These are phyloP conservation scores for Dioctria linearis DNA, from an alignment of 2,888 invertebrate genomes.

Conservation along the genomic window DNA sequence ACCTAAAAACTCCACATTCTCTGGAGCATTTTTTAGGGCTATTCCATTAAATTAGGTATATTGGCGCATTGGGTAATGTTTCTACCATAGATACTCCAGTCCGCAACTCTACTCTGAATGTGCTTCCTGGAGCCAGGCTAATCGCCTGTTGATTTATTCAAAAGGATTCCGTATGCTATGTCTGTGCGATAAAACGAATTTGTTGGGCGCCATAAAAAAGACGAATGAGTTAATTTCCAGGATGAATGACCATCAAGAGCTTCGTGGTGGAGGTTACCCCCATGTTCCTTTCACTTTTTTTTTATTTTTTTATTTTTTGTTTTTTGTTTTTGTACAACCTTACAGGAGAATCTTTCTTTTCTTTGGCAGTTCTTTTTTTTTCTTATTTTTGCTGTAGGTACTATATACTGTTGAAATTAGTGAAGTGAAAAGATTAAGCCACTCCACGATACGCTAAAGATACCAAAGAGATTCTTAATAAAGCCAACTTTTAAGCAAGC, in stretches of 20 bases:
- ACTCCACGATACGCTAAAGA: not conserved
- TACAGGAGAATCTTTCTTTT: not conserved
- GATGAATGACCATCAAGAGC: constrained; percentile 46
- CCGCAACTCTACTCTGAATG: not conserved
- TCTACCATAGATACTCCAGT: not conserved
- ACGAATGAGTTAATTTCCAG: constrained; percentile 54
- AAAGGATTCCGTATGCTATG: constrained; percentile 50
- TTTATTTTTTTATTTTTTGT: not conserved
- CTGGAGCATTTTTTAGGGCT: not conserved
- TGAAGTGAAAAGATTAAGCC: constrained; percentile 46
- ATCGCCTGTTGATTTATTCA: constrained; percentile 56
- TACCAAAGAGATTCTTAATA: constrained; percentile 36
- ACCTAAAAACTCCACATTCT: not conserved
- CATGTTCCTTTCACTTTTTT: constrained; percentile 5
- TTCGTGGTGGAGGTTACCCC: constrained; percentile 25
- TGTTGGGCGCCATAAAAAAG: constrained; percentile 52
- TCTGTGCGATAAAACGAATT: constrained; percentile 50
- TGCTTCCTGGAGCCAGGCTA: constrained; percentile 30
- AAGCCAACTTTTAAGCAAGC: constrained; percentile 34
- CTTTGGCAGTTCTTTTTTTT: not conserved
- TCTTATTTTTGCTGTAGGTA: not conserved
- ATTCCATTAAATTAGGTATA: not conserved
- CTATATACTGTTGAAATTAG: not conserved
- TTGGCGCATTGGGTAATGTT: not conserved
- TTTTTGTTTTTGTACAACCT: constrained; percentile 8